Evolutionary conservation across 2,113 vertebrate species (phyloP).

Genomic region (Dipodomys spectabilis): DNA sequence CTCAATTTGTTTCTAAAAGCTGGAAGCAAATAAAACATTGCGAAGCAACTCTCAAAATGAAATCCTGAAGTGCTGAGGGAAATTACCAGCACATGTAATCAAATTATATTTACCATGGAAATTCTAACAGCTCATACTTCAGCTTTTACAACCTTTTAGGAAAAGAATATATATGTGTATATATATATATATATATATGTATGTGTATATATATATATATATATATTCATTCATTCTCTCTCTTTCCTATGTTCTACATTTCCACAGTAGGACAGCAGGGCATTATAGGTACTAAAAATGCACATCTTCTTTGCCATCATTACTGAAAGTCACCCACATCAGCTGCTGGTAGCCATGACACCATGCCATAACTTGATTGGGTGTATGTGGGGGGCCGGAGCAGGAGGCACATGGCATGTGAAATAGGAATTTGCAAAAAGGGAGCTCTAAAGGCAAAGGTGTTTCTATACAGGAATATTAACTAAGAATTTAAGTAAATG

Average conservation of each 20-base stretch:
- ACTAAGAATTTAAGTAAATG: slow-evolving; percentile 83
- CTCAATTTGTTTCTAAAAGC: background rate
- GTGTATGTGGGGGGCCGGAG: slow-evolving; percentile 70
- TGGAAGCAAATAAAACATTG: slow-evolving; percentile 74
- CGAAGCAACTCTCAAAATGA: slow-evolving; percentile 80
- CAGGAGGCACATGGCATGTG: slow-evolving; percentile 73
- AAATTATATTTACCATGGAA: slow-evolving; percentile 82
- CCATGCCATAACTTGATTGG: slow-evolving; percentile 85
- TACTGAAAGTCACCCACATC: slow-evolving; percentile 79
- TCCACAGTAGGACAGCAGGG: slow-evolving; percentile 5
- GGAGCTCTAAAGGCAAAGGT: slow-evolving; percentile 82
- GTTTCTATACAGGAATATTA: slow-evolving; percentile 84
- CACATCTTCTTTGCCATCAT: slow-evolving; percentile 60
- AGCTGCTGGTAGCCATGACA: slow-evolving; percentile 81
- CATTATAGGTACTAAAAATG: background rate
- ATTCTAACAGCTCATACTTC: slow-evolving; percentile 80
- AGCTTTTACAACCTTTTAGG: slow-evolving; percentile 74
- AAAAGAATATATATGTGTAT: background rate
- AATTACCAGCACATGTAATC: slow-evolving; percentile 81
- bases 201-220: no score
- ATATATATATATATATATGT: background rate
- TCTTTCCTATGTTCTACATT: slow-evolving; percentile 52
- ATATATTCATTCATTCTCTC: slow-evolving; percentile 64
- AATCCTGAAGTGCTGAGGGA: slow-evolving; percentile 77
- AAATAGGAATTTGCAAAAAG: slow-evolving; percentile 81